Evolutionary conservation across 2,797 vertebrate genomes (phyloP), one percentile per base, ranked within the genome.

Genomic region (Acrocephalus scirpaceus): DNA sequence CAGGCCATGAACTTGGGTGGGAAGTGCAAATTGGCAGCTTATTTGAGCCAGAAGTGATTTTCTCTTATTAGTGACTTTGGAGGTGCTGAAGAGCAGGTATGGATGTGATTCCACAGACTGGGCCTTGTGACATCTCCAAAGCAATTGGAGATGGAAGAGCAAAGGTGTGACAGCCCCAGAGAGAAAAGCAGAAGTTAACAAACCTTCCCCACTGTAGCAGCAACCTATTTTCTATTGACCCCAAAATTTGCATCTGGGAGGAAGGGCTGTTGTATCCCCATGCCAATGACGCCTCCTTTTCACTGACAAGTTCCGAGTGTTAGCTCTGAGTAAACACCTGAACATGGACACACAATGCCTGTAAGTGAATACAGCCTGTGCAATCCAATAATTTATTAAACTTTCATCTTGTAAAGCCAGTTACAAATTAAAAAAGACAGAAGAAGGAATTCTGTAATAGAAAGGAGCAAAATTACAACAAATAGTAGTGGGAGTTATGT

Each of bases 301-400:
- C 19, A 19, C 32, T 64, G 76, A 13, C 1, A 67, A 30, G 7
- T 76, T 76, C 20, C 0, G 0, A 67, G 26, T 15, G 6, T 58
- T 54, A 54, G 32, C 15, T 32, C 30, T 0, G 0, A 75, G 40
- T 14, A 81, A 72, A 56, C 47, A 53, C 11, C 16, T 78, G 32
- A 61, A 32, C 11, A 13, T 0, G 3, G 58, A 20, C 66, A 91
- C 38, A 54, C 73, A 64, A 67, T 6, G 34, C 19, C 57, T 47
- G 26, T 48, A 76, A 87, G 64, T 36, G 47, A 95, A 92, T 83
- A 93, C 26, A 92, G 86, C 47, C 87, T 92, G 90, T 91, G 93
- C 96, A 95, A 98, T 98, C 98, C 98, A 99, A 99, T 99, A 99
- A 99, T 99, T 99, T 99, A 99, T 99, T 99, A 98, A 98, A 99